Conservation (phyloP, 2,888 invertebrate species). For the Hirtodrosophila histrioides region DNA sequence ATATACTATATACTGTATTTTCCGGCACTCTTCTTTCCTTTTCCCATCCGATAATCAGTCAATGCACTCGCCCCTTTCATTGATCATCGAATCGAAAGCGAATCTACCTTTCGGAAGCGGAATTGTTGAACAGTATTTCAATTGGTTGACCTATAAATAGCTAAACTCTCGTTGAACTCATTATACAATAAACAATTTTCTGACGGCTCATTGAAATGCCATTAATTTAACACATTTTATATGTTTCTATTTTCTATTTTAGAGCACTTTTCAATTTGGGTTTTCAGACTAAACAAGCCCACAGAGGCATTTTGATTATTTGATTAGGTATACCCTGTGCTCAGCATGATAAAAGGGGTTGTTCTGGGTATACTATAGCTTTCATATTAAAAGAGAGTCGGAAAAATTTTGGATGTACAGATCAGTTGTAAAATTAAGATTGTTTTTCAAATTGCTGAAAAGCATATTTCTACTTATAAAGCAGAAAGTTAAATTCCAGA, state of each 20-base stretch:
- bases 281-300: no score
- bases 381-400: no score
- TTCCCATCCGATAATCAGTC: constrained; percentile 56
- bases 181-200: constrained; percentile 47
- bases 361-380: no score
- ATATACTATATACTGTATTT: not conserved
- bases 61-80: constrained; percentile 43
- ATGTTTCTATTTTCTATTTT: constrained; percentile 37
- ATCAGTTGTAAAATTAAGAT: no score
- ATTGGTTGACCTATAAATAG: constrained; percentile 46
- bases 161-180: constrained; percentile 12
- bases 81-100: constrained; percentile 21
- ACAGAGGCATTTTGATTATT: constrained; percentile 6
- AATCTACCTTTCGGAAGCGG: constrained; percentile 30
- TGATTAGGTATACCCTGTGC: not conserved
- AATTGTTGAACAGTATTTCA: constrained; percentile 20
- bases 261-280: constrained; percentile 8
- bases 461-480: no score
- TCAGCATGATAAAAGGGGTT: no score
- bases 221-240: constrained; percentile 44
- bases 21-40: no score
- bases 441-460: no score
- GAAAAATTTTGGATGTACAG: no score
- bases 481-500: no score
- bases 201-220: constrained; percentile 32